Conservation (phyloP, 2,888 invertebrate species). For the Doris montereyensis region DNA sequence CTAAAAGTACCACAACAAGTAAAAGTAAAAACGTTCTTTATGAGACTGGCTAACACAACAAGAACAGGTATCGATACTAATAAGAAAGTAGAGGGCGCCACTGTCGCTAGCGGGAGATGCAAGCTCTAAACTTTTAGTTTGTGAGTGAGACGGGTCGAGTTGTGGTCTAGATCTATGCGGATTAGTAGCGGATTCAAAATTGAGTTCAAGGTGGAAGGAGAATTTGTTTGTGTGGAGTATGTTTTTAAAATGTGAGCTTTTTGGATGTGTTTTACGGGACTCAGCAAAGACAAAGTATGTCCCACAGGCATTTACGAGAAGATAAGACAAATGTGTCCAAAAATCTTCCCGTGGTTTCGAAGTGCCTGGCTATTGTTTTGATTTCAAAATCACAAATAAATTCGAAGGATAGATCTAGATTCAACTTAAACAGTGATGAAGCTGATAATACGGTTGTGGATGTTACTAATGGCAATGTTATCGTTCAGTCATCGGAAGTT, state of each 20-base stretch:
- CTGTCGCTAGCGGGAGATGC: conserved; percentile 36
- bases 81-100: conserved; percentile 30
- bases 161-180: not conserved
- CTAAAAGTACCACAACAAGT: too few relatives aligned
- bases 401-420: conserved; percentile 8
- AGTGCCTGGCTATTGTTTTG: conserved; percentile 62
- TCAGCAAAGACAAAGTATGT: conserved; percentile 30
- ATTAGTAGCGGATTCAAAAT: not conserved
- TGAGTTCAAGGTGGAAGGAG: not conserved
- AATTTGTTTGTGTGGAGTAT: not conserved
- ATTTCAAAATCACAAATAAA: conserved; percentile 44
- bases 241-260: conserved; percentile 25
- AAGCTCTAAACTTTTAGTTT: too few relatives aligned
- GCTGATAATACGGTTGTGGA: not conserved
- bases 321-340: conserved; percentile 28
- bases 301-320: conserved; percentile 28
- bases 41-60: too few relatives aligned
- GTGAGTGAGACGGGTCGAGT: not conserved
- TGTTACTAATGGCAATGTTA: conserved; percentile 3
- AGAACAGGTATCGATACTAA: too few relatives aligned
- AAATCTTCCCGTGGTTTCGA: conserved; percentile 56
- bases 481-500: conserved; percentile 15
- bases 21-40: too few relatives aligned
- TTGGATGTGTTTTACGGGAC: too few relatives aligned
- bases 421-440: conserved; percentile 28